These are phyloP conservation scores for Littorina saxatilis DNA, from an alignment of 1,140 invertebrate genomes.

Conservation along the genomic window DNA sequence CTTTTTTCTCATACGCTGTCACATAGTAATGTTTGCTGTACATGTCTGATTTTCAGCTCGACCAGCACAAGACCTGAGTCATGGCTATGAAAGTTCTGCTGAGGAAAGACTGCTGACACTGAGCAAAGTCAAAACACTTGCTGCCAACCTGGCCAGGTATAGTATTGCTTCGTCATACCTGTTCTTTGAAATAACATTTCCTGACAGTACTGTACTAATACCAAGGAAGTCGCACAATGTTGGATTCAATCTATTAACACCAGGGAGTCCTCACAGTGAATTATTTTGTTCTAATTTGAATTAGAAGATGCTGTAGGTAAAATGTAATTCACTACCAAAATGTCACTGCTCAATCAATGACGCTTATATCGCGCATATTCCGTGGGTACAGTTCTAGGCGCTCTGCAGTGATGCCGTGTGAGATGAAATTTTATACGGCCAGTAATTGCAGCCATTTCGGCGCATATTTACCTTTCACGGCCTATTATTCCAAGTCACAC, in stretches of 20 bases:
- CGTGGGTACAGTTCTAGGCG: too few relatives aligned
- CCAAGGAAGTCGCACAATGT: background rate
- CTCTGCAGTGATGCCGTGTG: too few relatives aligned
- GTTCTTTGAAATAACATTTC: too few relatives aligned
- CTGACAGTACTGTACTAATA: too few relatives aligned
- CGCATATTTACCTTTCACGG: too few relatives aligned
- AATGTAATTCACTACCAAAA: background rate
- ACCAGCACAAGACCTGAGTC: conserved; percentile 12
- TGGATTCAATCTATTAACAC: background rate
- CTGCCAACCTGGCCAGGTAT: conserved; percentile 53
- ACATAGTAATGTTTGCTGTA: too few relatives aligned
- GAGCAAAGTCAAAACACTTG: conserved; percentile 47
- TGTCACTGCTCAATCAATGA: too few relatives aligned
- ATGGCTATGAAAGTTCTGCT: conserved; percentile 30
- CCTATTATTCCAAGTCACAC: too few relatives aligned
- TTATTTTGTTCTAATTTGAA: background rate
- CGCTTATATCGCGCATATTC: too few relatives aligned
- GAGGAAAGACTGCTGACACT: conserved; percentile 49
- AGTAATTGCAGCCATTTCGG: too few relatives aligned
- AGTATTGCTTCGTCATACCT: background rate
- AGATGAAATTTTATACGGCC: too few relatives aligned
- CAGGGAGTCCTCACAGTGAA: background rate
- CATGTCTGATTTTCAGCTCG: background rate
- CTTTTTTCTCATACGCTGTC: too few relatives aligned
- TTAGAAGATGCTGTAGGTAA: background rate